Conservation (phyloP, 2,797 vertebrate genomes). For the Phalanger gymnotis region DNA sequence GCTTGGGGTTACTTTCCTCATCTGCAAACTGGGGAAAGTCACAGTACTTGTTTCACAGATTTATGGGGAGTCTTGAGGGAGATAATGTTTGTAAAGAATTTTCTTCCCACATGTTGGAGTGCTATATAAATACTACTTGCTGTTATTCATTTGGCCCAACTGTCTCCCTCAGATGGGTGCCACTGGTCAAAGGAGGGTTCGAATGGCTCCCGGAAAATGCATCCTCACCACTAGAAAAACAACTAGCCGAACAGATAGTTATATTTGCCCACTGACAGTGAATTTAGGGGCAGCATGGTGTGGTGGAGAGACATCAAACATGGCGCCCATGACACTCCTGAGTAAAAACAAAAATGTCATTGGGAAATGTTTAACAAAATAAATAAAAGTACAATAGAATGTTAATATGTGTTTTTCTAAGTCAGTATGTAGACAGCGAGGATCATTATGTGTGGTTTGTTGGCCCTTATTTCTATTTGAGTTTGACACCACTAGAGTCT, state of each 20-base stretch:
- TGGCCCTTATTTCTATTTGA: background rate
- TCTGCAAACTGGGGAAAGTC: background rate
- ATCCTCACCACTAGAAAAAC: background rate
- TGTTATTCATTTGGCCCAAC: background rate
- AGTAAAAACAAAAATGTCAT: background rate
- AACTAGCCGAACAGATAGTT: background rate
- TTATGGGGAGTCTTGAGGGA: background rate
- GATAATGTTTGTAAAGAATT: background rate
- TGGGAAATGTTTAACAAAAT: background rate
- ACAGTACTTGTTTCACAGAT: background rate
- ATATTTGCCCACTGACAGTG: background rate
- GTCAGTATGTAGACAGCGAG: too few relatives aligned
- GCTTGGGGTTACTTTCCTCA: background rate
- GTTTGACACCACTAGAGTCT: background rate
- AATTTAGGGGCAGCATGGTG: background rate
- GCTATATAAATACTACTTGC: background rate
- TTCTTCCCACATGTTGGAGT: background rate
- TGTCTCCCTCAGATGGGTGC: background rate
- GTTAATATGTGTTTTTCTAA: background rate
- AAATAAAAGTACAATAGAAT: background rate
- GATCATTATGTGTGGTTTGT: background rate
- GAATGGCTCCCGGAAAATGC: background rate
- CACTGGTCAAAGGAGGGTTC: background rate
- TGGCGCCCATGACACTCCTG: background rate
- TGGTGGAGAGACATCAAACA: background rate